phyloP scores from a whole-genome alignment of 2,888 invertebrate species.

The Drosophila hamatofila region DNA sequence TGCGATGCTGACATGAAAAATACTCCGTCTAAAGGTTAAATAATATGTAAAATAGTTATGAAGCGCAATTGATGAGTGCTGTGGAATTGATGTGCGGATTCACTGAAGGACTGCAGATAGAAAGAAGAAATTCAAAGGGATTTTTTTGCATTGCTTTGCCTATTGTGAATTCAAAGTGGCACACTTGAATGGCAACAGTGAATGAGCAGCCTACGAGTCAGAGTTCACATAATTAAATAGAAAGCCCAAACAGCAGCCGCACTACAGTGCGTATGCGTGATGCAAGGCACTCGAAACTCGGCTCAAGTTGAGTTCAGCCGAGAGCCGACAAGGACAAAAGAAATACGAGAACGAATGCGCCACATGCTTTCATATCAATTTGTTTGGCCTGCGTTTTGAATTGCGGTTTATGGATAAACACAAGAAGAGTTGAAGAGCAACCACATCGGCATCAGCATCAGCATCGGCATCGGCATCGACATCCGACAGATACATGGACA shows the following conservation, averaged over 20 bases:
- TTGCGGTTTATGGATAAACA: slow-evolving; percentile 69
- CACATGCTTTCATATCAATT: slow-evolving; percentile 67
- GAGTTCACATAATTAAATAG: slow-evolving; percentile 75
- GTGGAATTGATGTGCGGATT: slow-evolving; percentile 15
- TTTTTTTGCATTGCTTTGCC: neutral
- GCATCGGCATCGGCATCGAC: neutral
- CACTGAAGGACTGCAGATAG: slow-evolving; percentile 22
- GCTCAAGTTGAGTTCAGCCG: slow-evolving; percentile 28
- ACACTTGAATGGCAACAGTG: slow-evolving; percentile 58
- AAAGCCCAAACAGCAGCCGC: slow-evolving; percentile 54
- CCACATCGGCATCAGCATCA: neutral
- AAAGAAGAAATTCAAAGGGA: slow-evolving; percentile 25
- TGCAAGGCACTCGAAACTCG: slow-evolving; percentile 59
- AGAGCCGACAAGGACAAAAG: slow-evolving; percentile 30
- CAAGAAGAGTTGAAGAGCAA: slow-evolving; percentile 20
- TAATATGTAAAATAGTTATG: neutral
- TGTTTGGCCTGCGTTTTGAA: slow-evolving; percentile 74
- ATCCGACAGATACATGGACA: slow-evolving; percentile 5
- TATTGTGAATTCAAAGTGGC: slow-evolving; percentile 10
- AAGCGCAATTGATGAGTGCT: slow-evolving; percentile 47
- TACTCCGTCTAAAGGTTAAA: neutral
- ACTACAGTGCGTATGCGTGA: slow-evolving; percentile 58
- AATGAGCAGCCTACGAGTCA: slow-evolving; percentile 53
- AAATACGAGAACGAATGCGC: slow-evolving; percentile 12
- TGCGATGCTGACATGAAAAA: slow-evolving; percentile 4